Evolutionary conservation across 2,113 vertebrate genomes (phyloP), one percentile per base, ranked within the genome.

Genomic region (Rhinichthys klamathensis): DNA sequence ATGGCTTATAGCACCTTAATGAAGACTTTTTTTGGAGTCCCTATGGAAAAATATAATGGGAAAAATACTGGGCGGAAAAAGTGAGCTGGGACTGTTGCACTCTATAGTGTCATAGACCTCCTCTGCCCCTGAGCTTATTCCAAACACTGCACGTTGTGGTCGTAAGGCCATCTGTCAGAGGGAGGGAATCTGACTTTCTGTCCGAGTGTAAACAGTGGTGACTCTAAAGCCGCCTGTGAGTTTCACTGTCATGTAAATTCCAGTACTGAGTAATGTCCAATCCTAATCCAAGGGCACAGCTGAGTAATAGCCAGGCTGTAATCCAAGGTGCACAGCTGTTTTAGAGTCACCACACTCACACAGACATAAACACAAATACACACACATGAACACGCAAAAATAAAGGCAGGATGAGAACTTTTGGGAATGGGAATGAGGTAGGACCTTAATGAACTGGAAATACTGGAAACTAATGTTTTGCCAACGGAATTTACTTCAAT

Each of bases 171-270:
- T 95, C 94, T 95, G 94, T 93, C 91, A 94, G 86, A 84, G 56
- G 91, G 90, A 93, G 92, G 91, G 92, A 94, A 91, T 94, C 90
- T 87, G 84, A 90, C 92, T 91, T 92, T 89, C 93, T 88, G 88
- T 92, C 91, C 91, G 91, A 95, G 85, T 93, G 72, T 94, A 94
- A 95, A 95, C 93, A 93, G 92, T 90, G 92, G 90, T 89, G 90
- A 92, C 90, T 89, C 92, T 93, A 93, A 94, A 94, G 93, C 91
- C 85, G 58, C 35, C 78, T 89, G 89, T 84, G 86, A 91, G 92
- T 92, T 91, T 93, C 93, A 91, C 92, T 94, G 93, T 94, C 92
- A 94, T 94, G 93, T 92, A 94, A 95, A 94, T 93, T 93, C 91
- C 90, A 86, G 79, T 35, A 61, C 49, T 82, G 87, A 86, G 38